phyloP scores from a whole-genome alignment of 2,113 vertebrate species.

The Pavo muticus region DNA sequence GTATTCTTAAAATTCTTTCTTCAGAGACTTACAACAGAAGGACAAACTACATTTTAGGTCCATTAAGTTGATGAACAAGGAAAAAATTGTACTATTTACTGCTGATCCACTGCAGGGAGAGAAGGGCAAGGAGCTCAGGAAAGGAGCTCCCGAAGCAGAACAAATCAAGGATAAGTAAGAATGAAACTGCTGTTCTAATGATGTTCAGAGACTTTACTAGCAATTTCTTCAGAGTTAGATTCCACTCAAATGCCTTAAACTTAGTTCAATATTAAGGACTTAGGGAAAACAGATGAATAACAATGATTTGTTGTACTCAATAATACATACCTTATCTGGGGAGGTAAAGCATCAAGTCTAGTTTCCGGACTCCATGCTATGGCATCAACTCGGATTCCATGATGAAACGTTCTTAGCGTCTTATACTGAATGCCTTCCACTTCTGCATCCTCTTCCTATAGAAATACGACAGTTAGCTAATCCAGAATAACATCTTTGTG shows the following conservation, averaged over 20 bases:
- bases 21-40: neutral
- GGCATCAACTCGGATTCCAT: slow-evolving; percentile 87
- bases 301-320: neutral
- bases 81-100: neutral
- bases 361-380: slow-evolving; percentile 97
- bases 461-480: slow-evolving; percentile 62
- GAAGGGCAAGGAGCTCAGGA: neutral
- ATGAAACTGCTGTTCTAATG: neutral
- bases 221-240: neutral
- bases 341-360: slow-evolving; percentile 86
- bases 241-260: neutral
- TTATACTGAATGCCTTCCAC: slow-evolving; percentile 91
- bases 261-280: neutral
- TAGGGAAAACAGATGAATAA: neutral
- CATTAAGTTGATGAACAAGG: neutral
- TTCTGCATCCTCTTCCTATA: slow-evolving; percentile 92
- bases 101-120: neutral
- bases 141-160: neutral
- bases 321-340: slow-evolving; percentile 84
- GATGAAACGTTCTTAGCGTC: slow-evolving; percentile 86
- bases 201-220: neutral
- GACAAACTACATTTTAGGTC: neutral
- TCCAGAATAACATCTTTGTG: neutral
- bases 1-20: neutral
- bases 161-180: neutral